Conservation (phyloP, 2,888 invertebrate species). For the Selenia dentaria region DNA sequence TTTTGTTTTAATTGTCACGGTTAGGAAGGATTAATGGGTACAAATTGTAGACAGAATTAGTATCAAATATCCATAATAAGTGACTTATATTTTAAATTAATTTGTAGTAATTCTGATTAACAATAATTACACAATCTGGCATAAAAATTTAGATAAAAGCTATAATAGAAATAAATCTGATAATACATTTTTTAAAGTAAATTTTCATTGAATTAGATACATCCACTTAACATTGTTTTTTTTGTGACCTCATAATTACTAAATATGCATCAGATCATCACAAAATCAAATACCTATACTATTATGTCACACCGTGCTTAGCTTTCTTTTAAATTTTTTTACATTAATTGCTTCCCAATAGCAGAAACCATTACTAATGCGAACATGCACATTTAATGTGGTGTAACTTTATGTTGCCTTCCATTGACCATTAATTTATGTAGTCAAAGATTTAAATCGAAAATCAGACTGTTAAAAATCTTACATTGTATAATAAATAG, state of each 20-base stretch:
- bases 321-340: not conserved
- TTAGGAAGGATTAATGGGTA: no score
- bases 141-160: no score
- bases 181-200: no score
- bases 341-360: not conserved
- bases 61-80: not conserved
- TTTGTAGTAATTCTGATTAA: no score
- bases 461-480: constrained; percentile 71
- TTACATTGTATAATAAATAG: constrained; percentile 72
- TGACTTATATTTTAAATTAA: no score
- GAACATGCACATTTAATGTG: constrained; percentile 29
- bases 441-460: constrained; percentile 43
- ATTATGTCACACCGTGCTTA: not conserved
- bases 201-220: no score
- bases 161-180: no score
- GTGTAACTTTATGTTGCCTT: constrained; percentile 28
- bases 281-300: not conserved
- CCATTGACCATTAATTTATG: constrained; percentile 45
- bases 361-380: constrained; percentile 7
- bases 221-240: no score
- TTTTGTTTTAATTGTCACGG: no score
- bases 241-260: no score
- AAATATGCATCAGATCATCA: no score
- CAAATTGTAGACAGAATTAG: not conserved
- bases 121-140: no score